A percentile compares a stretch with the other conserved stretches of the same genome.
Evolutionary conservation across 1,140 invertebrate species (phyloP).

Genomic region (Neodiprion fabricii): DNA sequence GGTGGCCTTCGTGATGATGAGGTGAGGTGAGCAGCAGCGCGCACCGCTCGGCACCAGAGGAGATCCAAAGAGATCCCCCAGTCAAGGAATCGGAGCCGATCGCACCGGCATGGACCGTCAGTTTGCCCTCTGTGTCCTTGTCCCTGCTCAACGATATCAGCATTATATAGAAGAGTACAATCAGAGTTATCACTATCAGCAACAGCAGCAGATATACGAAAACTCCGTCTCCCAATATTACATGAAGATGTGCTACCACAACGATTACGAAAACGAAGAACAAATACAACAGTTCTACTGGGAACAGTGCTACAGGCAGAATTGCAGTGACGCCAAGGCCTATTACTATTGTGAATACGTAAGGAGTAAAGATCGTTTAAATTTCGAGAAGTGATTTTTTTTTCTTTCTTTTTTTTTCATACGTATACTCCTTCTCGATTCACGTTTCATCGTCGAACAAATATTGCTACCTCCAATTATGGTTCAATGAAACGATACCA

Average conservation of each 20-base stretch:
- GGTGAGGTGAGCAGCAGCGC: constrained; percentile 41
- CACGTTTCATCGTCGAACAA: too few species aligned
- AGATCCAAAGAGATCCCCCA: constrained; percentile 5
- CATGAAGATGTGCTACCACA: constrained; percentile 61
- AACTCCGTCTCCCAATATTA: constrained; percentile 57
- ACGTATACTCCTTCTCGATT: too few species aligned
- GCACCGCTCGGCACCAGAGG: constrained; percentile 18
- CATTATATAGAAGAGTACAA: constrained; percentile 49
- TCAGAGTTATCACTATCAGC: constrained; percentile 30
- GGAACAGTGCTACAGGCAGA: constrained; percentile 57
- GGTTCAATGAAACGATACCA: too few species aligned
- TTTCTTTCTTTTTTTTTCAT: too few species aligned
- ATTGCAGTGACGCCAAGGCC: constrained; percentile 53
- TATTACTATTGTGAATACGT: constrained; percentile 63
- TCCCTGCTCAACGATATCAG: constrained; percentile 59
- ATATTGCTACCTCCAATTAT: too few species aligned
- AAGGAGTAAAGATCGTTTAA: constrained; percentile 33
- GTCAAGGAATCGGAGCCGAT: constrained; percentile 23
- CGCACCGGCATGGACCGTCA: constrained; percentile 59
- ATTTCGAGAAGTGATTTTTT: too few species aligned
- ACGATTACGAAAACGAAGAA: constrained; percentile 60
- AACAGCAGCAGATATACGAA: constrained; percentile 56
- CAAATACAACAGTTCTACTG: constrained; percentile 60
- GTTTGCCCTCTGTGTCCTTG: constrained; percentile 60
- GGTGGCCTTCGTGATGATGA: constrained; percentile 60